A percentile compares a stretch with the other conserved stretches of the same genome.
These are phyloP conservation scores for Phrynocephalus guinanensis DNA, from an alignment of 2,797 vertebrate genomes.

Conservation along the genomic window DNA sequence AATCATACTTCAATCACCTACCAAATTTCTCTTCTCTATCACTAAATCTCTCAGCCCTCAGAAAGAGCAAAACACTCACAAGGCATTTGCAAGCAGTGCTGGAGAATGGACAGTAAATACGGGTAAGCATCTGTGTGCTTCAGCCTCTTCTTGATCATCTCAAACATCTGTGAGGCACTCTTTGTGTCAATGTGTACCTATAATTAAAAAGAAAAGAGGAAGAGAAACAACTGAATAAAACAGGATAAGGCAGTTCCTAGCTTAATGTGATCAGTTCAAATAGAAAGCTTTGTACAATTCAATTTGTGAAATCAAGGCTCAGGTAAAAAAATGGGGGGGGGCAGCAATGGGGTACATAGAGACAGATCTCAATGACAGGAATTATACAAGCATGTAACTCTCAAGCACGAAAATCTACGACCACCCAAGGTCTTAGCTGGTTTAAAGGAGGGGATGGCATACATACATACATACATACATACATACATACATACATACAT, in stretches of 20 bases:
- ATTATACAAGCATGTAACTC: too few species aligned
- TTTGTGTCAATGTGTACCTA: slow-evolving; percentile 96
- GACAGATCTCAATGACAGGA: too few species aligned
- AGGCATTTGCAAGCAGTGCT: slow-evolving; percentile 97
- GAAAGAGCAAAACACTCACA: slow-evolving; percentile 82
- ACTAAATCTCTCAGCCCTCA: not conserved
- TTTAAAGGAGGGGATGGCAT: not conserved
- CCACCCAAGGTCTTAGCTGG: too few species aligned
- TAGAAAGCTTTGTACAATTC: too few species aligned
- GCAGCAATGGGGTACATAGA: too few species aligned
- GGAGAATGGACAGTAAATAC: slow-evolving; percentile 95
- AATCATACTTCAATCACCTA: not conserved
- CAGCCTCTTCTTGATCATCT: slow-evolving; percentile 94
- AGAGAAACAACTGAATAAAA: not conserved
- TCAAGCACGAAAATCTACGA: not conserved
- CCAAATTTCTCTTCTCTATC: not conserved
- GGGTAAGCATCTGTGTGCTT: slow-evolving; percentile 94
- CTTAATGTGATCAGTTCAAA: not conserved
- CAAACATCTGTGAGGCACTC: slow-evolving; percentile 96
- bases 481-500: not conserved
- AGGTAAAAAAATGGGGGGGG: slow-evolving; percentile 9
- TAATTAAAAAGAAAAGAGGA: slow-evolving; percentile 25
- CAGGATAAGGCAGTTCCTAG: not conserved
- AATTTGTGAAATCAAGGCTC: not conserved
- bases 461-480: not conserved